These are phyloP conservation scores for Chromoteleia sp. DNA, from an alignment of 2,888 invertebrate species.

Conservation along the genomic window DNA sequence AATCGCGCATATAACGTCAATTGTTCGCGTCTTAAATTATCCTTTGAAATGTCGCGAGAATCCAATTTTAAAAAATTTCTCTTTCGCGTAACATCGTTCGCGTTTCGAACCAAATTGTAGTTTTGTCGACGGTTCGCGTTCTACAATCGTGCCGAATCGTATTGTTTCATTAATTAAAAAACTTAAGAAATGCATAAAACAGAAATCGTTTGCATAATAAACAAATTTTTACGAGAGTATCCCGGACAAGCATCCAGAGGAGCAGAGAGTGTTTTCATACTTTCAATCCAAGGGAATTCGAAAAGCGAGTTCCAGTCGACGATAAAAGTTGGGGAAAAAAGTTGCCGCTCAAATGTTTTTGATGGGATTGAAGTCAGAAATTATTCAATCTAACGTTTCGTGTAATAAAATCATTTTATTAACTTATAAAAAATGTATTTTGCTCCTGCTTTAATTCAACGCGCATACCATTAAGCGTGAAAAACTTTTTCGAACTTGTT, in stretches of 20 bases:
- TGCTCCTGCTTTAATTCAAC: not conserved
- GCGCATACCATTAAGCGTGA: not conserved
- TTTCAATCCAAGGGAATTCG: not conserved
- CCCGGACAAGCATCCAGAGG: not conserved
- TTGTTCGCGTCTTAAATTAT: constrained; percentile 6
- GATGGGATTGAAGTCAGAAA: not conserved
- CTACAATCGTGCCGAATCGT: not conserved
- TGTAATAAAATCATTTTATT: not conserved
- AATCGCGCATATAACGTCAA: constrained; percentile 24
- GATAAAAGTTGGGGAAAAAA: not conserved
- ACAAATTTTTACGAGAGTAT: not conserved
- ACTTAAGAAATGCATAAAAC: not conserved
- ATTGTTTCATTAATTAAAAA: not conserved
- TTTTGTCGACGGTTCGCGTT: not conserved
- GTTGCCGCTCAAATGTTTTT: not conserved
- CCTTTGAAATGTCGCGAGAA: constrained; percentile 4
- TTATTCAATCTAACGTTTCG: not conserved
- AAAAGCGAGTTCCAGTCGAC: not conserved
- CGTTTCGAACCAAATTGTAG: not conserved
- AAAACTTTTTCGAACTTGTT: not conserved
- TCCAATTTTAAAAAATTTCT: not conserved
- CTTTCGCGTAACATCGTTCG: not conserved
- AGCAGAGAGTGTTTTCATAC: not conserved
- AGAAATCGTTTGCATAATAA: constrained; percentile 2
- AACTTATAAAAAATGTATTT: not conserved